Conservation (phyloP, 1,140 invertebrate genomes). For the Lasioglossum baleicum region DNA sequence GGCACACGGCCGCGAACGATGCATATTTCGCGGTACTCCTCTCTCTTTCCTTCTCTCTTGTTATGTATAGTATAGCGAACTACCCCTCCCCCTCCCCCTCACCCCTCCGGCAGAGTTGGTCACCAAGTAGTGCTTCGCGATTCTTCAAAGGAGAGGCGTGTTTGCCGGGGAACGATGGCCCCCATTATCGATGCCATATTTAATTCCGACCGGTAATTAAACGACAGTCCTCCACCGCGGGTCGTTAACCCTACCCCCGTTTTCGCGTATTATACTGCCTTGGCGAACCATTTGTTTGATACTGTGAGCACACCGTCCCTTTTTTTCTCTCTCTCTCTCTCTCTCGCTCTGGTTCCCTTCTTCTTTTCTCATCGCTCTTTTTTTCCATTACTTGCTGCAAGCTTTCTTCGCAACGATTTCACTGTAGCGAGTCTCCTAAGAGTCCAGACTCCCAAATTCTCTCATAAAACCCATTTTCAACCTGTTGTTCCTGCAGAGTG, state of each 20-base stretch:
- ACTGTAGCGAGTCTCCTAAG: too few relatives aligned
- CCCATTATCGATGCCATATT: constrained; percentile 44
- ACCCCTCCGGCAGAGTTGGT: not conserved
- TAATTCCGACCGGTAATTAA: constrained; percentile 34
- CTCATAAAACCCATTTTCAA: too few relatives aligned
- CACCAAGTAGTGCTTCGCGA: constrained; percentile 20
- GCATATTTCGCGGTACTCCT: constrained; percentile 38
- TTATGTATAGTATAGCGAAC: not conserved
- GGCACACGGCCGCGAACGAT: constrained; percentile 41
- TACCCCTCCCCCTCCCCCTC: too few relatives aligned
- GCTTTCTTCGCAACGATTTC: not conserved
- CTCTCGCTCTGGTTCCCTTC: not conserved
- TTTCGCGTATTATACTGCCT: constrained; percentile 6
- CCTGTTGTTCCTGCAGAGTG: too few relatives aligned
- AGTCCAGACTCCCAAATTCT: too few relatives aligned
- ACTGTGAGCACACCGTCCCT: not conserved
- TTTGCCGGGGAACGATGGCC: constrained; percentile 27
- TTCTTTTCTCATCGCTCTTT: too few relatives aligned
- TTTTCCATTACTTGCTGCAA: not conserved
- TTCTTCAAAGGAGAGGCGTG: constrained; percentile 40
- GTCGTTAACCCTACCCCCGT: constrained; percentile 31
- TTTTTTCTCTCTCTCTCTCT: not conserved
- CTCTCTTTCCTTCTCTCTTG: too few relatives aligned
- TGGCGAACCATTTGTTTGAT: not conserved
- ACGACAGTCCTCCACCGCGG: constrained; percentile 3